These are phyloP conservation scores for Aurelia aurita complex sp. Pacific DNA, from an alignment of 30 jellyfish, hydroid and myxozoan genomes.

Conservation along the genomic window DNA sequence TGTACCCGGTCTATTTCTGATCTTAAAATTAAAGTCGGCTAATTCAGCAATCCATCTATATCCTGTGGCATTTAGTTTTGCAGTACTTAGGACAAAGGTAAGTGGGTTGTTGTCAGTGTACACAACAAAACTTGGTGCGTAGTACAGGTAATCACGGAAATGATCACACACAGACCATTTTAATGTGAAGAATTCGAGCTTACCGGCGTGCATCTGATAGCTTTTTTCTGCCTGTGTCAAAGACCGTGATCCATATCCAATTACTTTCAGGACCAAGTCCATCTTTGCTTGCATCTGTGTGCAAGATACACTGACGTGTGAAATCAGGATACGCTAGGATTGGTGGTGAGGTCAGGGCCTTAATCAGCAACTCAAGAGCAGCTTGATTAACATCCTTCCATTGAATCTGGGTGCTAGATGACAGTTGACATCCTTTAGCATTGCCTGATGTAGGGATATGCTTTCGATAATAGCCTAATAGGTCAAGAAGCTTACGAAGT, in stretches of 20 bases:
- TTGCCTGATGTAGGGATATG: conserved; percentile 21
- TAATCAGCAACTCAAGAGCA: conserved; percentile 15
- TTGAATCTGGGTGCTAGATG: conserved; percentile 15
- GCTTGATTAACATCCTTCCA: conserved; percentile 25
- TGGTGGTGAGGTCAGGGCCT: conserved; percentile 26
- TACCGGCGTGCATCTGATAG: conserved; percentile 5
- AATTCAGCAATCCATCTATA: conserved; percentile 33
- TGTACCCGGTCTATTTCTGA: conserved; percentile 49
- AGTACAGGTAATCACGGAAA: conserved; percentile 27
- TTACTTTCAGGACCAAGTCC: conserved; percentile 45
- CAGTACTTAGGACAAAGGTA: conserved; percentile 3
- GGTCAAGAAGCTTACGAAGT: conserved; percentile 38
- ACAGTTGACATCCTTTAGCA: conserved; percentile 19
- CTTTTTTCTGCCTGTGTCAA: conserved; percentile 14
- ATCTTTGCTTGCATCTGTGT: conserved; percentile 55
- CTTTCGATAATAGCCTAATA: conserved; percentile 30
- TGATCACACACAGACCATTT: conserved; percentile 56
- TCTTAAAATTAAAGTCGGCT: conserved; percentile 38
- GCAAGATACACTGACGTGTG: conserved; percentile 19
- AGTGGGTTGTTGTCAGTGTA: conserved; percentile 2
- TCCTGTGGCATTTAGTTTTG: conserved; percentile 24
- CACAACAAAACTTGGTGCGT: conserved; percentile 31
- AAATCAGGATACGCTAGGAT: conserved; percentile 48
- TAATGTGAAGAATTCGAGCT: conserved; percentile 23
- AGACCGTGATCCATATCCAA: conserved; percentile 34